These are phyloP conservation scores for Drosophila mojavensis DNA, from an alignment of 1,140 invertebrate genomes.

Conservation along the genomic window DNA sequence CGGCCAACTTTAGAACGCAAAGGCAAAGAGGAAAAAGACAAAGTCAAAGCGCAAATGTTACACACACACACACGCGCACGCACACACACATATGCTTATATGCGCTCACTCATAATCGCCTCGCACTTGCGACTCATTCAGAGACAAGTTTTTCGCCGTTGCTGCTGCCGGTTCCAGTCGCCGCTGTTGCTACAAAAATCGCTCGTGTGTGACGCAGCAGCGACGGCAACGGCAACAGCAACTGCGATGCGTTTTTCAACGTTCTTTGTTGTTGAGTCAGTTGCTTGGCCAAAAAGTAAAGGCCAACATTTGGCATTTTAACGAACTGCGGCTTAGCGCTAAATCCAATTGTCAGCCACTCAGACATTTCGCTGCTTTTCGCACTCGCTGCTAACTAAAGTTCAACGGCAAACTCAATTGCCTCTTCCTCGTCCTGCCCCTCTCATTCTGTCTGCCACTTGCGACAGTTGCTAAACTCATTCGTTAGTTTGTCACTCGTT, in stretches of 20 bases:
- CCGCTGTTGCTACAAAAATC: slow-evolving; percentile 37
- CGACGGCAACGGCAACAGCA: slow-evolving; percentile 9
- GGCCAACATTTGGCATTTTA: slow-evolving; percentile 76
- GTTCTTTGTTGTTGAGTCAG: slow-evolving; percentile 30
- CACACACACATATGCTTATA: not conserved
- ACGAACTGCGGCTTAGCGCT: slow-evolving; percentile 15
- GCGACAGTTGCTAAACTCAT: not conserved
- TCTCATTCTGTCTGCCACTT: not conserved
- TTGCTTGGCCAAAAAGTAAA: slow-evolving; percentile 42
- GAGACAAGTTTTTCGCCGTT: slow-evolving; percentile 35
- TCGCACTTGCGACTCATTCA: slow-evolving; percentile 33
- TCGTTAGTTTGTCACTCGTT: slow-evolving; percentile 6
- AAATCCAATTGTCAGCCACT: slow-evolving; percentile 42
- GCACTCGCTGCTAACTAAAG: slow-evolving; percentile 7
- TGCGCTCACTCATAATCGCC: slow-evolving; percentile 18
- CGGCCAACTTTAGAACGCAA: slow-evolving; percentile 65
- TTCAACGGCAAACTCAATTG: not conserved
- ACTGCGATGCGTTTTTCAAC: slow-evolving; percentile 26
- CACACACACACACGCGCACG: slow-evolving; percentile 14
- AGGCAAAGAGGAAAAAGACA: slow-evolving; percentile 30
- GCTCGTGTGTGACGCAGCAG: slow-evolving; percentile 64
- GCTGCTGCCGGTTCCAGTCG: slow-evolving; percentile 5
- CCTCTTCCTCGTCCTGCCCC: not conserved
- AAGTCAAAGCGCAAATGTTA: slow-evolving; percentile 36
- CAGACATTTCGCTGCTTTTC: slow-evolving; percentile 9